Conservation (phyloP, 2,797 vertebrate species). For the Callimico goeldii region DNA sequence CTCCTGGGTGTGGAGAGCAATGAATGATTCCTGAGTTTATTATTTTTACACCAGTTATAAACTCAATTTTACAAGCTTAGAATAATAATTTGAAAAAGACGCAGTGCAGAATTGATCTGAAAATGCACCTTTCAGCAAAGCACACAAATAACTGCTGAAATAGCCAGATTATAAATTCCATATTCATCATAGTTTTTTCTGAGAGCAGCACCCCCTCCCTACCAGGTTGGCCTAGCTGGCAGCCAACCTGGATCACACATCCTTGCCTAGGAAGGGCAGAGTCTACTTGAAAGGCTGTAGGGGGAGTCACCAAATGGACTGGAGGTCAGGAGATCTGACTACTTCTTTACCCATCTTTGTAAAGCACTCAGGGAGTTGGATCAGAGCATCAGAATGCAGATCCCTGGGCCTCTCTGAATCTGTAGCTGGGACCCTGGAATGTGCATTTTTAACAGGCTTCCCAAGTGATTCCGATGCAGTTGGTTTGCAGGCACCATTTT, state of each 20-base stretch:
- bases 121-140: conserved; percentile 72
- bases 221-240: neutral
- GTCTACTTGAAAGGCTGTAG: neutral
- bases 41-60: conserved; percentile 72
- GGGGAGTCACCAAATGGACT: neutral
- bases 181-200: conserved; percentile 43
- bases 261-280: neutral
- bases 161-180: conserved; percentile 70
- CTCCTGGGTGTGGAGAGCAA: neutral
- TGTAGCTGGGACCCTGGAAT: neutral
- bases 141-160: conserved; percentile 73
- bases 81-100: conserved; percentile 67
- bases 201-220: neutral
- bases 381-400: neutral
- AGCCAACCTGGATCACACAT: neutral
- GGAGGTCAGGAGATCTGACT: neutral
- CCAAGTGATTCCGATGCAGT: neutral
- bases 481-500: neutral
- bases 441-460: neutral
- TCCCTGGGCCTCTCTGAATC: neutral
- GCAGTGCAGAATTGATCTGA: conserved; percentile 63
- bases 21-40: conserved; percentile 58
- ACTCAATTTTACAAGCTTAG: conserved; percentile 72
- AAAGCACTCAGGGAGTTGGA: too few species aligned
- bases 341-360: neutral